Conservation (phyloP, 1,140 invertebrate species). For the Procambarus clarkii region DNA sequence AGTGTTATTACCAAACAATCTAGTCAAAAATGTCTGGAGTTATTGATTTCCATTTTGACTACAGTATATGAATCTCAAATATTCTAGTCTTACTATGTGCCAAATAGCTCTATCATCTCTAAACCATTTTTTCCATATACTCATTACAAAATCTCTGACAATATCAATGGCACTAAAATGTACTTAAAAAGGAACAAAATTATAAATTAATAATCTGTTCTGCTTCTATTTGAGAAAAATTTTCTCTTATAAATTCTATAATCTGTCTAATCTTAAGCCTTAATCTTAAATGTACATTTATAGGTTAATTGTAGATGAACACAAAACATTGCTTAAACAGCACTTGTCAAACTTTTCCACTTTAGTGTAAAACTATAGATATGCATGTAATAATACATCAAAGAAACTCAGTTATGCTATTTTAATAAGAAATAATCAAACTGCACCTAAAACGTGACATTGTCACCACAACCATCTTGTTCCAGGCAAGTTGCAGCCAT, state of each 20-base stretch:
- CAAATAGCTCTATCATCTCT: neutral
- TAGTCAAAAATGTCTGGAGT: constrained; percentile 86
- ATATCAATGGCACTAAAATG: neutral
- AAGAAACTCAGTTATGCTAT: neutral
- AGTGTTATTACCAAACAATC: constrained; percentile 83
- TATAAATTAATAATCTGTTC: neutral
- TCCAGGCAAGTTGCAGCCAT: too few relatives aligned
- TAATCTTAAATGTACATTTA: neutral
- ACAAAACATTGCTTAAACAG: neutral
- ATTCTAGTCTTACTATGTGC: neutral
- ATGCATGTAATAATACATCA: neutral
- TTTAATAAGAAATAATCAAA: neutral
- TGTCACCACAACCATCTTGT: neutral
- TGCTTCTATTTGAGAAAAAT: neutral
- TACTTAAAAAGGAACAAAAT: neutral
- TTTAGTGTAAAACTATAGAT: too few relatives aligned
- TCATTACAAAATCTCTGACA: neutral
- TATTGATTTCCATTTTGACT: neutral
- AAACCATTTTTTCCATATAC: neutral
- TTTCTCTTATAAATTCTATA: neutral
- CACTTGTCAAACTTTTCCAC: neutral
- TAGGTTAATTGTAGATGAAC: neutral
- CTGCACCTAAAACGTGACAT: neutral
- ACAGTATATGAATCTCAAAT: neutral
- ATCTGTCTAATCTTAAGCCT: neutral